These are phyloP conservation scores for Manis pentadactyla DNA, from an alignment of 2,797 vertebrate species.

Conservation along the genomic window DNA sequence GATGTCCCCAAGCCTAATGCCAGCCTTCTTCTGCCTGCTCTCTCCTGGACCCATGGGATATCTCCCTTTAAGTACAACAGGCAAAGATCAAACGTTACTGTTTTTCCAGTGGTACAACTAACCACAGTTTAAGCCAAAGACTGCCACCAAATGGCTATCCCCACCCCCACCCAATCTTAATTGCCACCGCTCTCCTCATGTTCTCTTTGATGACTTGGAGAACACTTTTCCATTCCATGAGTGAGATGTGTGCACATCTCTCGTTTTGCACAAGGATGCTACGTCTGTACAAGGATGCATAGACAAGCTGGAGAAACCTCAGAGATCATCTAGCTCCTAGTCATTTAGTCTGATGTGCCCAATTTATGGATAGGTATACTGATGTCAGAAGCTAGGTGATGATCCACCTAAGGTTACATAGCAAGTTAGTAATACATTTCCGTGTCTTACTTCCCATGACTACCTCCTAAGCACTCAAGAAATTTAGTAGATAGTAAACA, in stretches of 20 bases:
- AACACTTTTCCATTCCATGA: fast-evolving
- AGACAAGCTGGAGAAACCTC: neutral
- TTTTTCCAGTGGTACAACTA: fast-evolving
- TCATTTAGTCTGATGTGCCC: neutral
- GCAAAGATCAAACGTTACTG: neutral
- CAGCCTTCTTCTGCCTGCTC: neutral
- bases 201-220: neutral
- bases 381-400: neutral
- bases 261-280: neutral
- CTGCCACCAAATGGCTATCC: too few species aligned
- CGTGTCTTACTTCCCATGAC: neutral
- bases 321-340: neutral
- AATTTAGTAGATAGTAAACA: neutral
- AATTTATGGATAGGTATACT: neutral
- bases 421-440: neutral
- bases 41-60: fast-evolving
- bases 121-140: neutral
- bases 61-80: neutral
- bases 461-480: neutral
- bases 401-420: neutral
- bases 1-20: neutral
- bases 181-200: neutral
- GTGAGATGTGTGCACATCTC: neutral
- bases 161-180: neutral
- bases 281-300: fast-evolving